A percentile compares a stretch with the other conserved stretches of the same genome.
phyloP scores from a whole-genome alignment of 2,113 vertebrate species.

The Pristiophorus japonicus region DNA sequence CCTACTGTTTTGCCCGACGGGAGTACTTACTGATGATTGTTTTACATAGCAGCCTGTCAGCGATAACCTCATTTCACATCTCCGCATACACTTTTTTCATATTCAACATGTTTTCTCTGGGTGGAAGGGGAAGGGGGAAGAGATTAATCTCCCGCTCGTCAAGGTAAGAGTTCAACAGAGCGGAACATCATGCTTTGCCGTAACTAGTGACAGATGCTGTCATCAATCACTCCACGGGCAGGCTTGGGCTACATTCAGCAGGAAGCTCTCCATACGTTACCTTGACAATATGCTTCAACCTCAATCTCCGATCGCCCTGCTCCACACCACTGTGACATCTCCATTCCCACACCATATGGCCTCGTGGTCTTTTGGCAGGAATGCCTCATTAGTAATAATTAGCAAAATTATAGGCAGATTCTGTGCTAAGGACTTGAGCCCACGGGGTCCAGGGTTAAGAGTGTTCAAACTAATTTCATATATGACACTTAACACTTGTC shows the following conservation, averaged over 20 bases:
- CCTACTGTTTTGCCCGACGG: not conserved
- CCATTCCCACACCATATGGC: not conserved
- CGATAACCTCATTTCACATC: not conserved
- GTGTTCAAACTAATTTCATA: not conserved
- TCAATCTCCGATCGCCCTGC: not conserved
- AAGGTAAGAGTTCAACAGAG: not conserved
- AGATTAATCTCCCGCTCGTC: not conserved
- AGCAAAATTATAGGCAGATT: not conserved
- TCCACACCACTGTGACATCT: not conserved
- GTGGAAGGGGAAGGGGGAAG: not conserved
- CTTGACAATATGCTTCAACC: not conserved
- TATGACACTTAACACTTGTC: not conserved
- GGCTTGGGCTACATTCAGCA: no score
- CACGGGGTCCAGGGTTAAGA: not conserved
- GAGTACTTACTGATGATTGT: not conserved
- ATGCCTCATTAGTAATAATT: not conserved
- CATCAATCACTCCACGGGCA: conserved; percentile 3
- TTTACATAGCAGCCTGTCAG: not conserved
- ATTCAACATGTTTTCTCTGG: not conserved
- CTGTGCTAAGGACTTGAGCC: no score
- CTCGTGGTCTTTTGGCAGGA: not conserved
- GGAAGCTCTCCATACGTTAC: not conserved
- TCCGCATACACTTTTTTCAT: not conserved
- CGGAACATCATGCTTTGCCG: not conserved
- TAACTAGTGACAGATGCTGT: not conserved